Percentiles rank a stretch among this genome's conserved stretches.
These are phyloP conservation scores for Coelogynopora nodosa DNA, from an alignment of 2,888 invertebrate genomes.

Conservation along the genomic window DNA sequence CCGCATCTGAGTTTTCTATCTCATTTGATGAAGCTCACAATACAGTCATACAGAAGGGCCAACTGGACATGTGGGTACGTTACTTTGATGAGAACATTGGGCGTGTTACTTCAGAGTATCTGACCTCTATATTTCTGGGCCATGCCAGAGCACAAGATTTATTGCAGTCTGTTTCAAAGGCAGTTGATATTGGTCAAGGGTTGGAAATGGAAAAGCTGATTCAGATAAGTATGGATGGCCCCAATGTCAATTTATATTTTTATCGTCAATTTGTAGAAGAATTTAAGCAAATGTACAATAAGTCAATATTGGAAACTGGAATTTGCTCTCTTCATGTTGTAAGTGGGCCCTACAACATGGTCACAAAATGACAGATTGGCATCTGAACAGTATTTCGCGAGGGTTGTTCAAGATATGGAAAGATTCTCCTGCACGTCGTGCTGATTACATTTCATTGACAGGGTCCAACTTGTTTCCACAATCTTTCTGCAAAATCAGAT, in stretches of 20 bases:
- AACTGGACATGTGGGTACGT: background rate
- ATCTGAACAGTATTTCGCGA: background rate
- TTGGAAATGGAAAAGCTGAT: background rate
- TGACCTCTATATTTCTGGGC: background rate
- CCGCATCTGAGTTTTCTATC: background rate
- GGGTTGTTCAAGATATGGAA: background rate
- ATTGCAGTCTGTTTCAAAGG: background rate
- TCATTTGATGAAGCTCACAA: background rate
- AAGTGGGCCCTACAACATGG: conserved; percentile 13
- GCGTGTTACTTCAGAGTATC: background rate
- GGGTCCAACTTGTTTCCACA: background rate
- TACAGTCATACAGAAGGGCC: background rate
- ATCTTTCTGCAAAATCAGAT: conserved; percentile 10
- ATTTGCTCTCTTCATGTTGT: conserved; percentile 3
- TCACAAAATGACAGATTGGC: background rate
- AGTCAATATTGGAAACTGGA: background rate
- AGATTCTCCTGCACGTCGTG: conserved; percentile 16
- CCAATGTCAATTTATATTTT: background rate
- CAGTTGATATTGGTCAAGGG: too few species aligned
- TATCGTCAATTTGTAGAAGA: background rate
- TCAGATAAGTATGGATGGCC: conserved; percentile 19
- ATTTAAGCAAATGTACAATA: background rate
- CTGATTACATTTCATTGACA: background rate
- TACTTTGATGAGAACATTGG: background rate
- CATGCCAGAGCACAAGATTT: background rate